phyloP scores from a whole-genome alignment of 2,797 vertebrate species.

The Bryconaethiops microstoma region DNA sequence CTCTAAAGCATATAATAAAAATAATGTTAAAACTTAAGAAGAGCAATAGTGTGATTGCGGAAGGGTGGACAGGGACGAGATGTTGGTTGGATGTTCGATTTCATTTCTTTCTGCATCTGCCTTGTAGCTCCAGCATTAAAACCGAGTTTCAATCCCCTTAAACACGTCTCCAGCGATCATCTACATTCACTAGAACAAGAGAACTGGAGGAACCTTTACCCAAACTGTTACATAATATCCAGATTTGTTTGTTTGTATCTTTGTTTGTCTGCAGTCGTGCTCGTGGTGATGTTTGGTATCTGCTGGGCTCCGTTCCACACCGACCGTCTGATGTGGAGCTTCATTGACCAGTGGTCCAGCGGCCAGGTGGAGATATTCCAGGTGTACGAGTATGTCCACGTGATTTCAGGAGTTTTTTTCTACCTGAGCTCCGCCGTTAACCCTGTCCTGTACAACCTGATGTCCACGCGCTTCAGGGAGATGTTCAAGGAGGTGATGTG shows the following conservation, averaged over 20 bases:
- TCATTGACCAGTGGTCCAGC: conserved; percentile 80
- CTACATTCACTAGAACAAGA: too few species aligned
- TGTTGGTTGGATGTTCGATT: too few species aligned
- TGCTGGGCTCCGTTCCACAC: conserved; percentile 96
- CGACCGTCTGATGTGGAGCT: conserved; percentile 94
- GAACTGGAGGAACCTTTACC: too few species aligned
- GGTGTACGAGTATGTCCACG: conserved; percentile 76
- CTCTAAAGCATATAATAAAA: too few species aligned
- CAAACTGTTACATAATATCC: too few species aligned
- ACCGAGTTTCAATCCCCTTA: too few species aligned
- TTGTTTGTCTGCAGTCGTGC: conserved; percentile 75
- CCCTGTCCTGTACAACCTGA: conserved; percentile 93
- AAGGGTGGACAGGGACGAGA: too few species aligned
- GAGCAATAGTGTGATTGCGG: too few species aligned
- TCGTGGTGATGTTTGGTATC: conserved; percentile 92
- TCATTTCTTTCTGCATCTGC: too few species aligned
- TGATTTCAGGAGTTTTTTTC: conserved; percentile 91
- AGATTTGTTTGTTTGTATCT: neutral
- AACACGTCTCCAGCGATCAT: too few species aligned
- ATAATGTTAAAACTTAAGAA: too few species aligned
- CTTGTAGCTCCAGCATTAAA: too few species aligned
- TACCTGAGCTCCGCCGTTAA: conserved; percentile 91
- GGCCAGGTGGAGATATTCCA: conserved; percentile 78
- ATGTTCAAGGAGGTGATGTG: conserved; percentile 93
- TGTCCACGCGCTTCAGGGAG: conserved; percentile 93